These are phyloP conservation scores for Otis tarda DNA, from an alignment of 2,113 vertebrate genomes.

Conservation along the genomic window DNA sequence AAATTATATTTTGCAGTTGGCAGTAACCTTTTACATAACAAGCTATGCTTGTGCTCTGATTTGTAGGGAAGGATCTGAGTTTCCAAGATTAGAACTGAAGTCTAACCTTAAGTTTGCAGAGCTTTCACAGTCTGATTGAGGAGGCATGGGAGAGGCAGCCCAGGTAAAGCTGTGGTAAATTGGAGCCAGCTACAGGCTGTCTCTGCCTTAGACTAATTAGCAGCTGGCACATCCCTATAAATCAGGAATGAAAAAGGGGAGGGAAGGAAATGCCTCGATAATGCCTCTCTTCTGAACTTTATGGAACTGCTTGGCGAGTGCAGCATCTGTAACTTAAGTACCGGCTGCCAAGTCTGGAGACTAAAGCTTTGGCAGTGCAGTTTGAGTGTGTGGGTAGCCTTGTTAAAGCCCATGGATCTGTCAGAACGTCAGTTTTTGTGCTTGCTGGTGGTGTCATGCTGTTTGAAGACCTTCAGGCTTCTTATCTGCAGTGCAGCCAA, in stretches of 20 bases:
- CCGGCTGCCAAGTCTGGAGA: background rate
- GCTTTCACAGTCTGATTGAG: background rate
- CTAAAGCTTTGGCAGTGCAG: background rate
- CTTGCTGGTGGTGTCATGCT: background rate
- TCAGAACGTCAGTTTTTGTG: background rate
- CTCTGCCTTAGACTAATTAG: background rate
- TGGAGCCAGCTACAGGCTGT: background rate
- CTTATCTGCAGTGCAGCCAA: background rate
- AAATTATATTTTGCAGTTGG: background rate
- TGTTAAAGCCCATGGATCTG: background rate
- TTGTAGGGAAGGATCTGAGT: background rate
- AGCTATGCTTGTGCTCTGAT: background rate
- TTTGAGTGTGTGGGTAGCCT: background rate
- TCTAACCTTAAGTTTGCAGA: background rate
- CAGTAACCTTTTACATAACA: background rate
- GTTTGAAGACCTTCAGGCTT: background rate
- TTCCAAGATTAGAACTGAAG: background rate
- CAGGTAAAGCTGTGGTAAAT: background rate
- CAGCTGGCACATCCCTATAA: background rate
- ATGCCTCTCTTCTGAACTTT: background rate
- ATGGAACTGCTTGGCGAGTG: background rate
- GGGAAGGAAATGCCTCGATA: background rate
- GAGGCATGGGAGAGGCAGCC: background rate
- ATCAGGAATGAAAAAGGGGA: background rate
- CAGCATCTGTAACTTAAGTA: background rate